Evolutionary conservation across 2,113 vertebrate species (phyloP).

Genomic region (Myrmophylax atrothorax): DNA sequence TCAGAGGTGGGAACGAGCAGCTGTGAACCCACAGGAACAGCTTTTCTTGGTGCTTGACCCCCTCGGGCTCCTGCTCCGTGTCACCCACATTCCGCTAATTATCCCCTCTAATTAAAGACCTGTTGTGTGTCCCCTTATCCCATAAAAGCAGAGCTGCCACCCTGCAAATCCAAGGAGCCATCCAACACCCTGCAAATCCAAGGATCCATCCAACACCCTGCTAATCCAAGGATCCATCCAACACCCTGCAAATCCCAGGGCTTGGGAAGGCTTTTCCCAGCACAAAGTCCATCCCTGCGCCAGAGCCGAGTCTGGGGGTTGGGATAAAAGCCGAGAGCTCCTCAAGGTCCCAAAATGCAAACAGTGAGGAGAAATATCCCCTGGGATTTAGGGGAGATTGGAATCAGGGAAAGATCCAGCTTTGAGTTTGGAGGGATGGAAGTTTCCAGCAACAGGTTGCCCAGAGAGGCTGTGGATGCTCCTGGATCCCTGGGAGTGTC

Average conservation of each 20-base stretch:
- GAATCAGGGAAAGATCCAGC: not conserved
- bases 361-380: accelerated
- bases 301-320: not conserved
- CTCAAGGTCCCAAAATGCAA: not conserved
- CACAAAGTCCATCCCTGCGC: not conserved
- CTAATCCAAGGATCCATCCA: not conserved
- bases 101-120: not conserved
- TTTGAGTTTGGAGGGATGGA: not conserved
- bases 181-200: not conserved
- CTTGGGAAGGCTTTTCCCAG: not conserved
- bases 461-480: not conserved
- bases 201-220: not conserved
- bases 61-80: not conserved
- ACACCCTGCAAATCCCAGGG: accelerated
- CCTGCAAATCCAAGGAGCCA: not conserved
- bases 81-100: accelerated
- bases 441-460: too few relatives aligned
- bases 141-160: not conserved
- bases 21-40: not conserved
- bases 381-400: not conserved
- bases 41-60: too few relatives aligned
- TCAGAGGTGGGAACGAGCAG: not conserved
- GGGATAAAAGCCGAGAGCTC: accelerated
- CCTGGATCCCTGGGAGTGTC: not conserved
- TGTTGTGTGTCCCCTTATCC: accelerated